phyloP scores from a whole-genome alignment of 2,113 vertebrate genomes.

The Microtus montanus region DNA sequence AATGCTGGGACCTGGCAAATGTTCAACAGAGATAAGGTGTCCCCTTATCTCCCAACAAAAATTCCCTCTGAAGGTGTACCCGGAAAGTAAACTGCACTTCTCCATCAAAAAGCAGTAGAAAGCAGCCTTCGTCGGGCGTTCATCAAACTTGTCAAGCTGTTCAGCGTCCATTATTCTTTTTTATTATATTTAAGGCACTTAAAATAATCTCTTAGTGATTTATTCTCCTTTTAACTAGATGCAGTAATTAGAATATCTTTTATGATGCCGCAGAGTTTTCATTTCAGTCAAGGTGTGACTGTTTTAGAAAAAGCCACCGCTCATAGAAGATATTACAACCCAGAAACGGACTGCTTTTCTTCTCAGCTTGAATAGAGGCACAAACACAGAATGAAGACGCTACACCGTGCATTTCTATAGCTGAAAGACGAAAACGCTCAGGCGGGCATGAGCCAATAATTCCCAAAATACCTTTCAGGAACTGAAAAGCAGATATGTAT shows the following conservation, averaged over 20 bases:
- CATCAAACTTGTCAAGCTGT: slow-evolving; percentile 80
- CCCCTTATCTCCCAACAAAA: slow-evolving; percentile 60
- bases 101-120: slow-evolving; percentile 73
- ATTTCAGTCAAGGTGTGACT: slow-evolving; percentile 76
- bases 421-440: slow-evolving; percentile 79
- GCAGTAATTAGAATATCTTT: slow-evolving; percentile 82
- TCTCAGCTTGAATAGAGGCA: slow-evolving; percentile 76
- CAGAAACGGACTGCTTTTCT: slow-evolving; percentile 79
- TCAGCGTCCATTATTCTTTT: slow-evolving; percentile 80
- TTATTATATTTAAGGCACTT: slow-evolving; percentile 82
- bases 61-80: slow-evolving; percentile 54
- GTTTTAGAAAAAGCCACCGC: slow-evolving; percentile 71
- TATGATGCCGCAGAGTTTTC: slow-evolving; percentile 78
- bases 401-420: slow-evolving; percentile 78
- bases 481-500: slow-evolving; percentile 80
- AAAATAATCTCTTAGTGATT: slow-evolving; percentile 81
- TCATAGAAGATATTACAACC: slow-evolving; percentile 67
- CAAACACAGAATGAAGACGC: slow-evolving; percentile 80
- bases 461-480: slow-evolving; percentile 85
- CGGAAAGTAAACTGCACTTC: slow-evolving; percentile 54
- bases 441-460: slow-evolving; percentile 82
- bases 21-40: slow-evolving; percentile 45
- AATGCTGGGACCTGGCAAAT: slow-evolving; percentile 14
- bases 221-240: slow-evolving; percentile 82
- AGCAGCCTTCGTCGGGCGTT: slow-evolving; percentile 61